Base-by-base conservation (phyloP, 2,797 vertebrate species). In the Anas georgica region DNA sequence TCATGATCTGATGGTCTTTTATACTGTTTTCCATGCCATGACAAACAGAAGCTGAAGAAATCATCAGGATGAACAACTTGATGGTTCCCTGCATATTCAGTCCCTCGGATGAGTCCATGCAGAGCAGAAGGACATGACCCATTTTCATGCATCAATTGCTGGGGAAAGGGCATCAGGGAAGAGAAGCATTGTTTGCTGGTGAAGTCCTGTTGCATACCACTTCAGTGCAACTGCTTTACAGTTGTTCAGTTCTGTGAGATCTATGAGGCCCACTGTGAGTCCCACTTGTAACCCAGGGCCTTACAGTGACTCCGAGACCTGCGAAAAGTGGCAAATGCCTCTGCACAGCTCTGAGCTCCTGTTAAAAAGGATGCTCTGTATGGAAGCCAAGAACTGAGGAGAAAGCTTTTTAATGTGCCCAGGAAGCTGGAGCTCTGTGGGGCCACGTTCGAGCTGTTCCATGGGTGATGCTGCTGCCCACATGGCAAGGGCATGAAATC, bases 401-500 rank as follows among this genome's bases (percentile, higher is more conserved):
- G 17, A 16, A 28, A 63, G 4, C 6, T 23, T 75, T 76, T 73
- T 25, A 11, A 26, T 33, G 29, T 39, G 10, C 23, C 37, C 39
- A 31, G 12, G 41, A 81, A 50, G 12, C 15, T 67, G 25, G 15
- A 50, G 14, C 17, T 60, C 31, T 23, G 2, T 55, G 28, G 39
- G 37, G 5, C 10, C 3, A 4, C 0, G 0, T 20, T 1, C 0
- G 18, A 75, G 10, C 17, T 23, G 7, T 46, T 83, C 50, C 31
- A 26, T 1, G 25, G 39, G 33, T 29, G 22, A 37, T 1, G 4
- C 20, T 88, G 48, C 9, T 37, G 74, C 9, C 8, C 33, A 50
- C 16, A 8, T 5, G 64, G 7, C 0, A 0, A 82, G 46, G 33
- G 50, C 5, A 2, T 7, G 48, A 88, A 88, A 45, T 66, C 35